Evolutionary conservation across 2,797 vertebrate genomes (phyloP).

Genomic region (Liasis olivaceus): DNA sequence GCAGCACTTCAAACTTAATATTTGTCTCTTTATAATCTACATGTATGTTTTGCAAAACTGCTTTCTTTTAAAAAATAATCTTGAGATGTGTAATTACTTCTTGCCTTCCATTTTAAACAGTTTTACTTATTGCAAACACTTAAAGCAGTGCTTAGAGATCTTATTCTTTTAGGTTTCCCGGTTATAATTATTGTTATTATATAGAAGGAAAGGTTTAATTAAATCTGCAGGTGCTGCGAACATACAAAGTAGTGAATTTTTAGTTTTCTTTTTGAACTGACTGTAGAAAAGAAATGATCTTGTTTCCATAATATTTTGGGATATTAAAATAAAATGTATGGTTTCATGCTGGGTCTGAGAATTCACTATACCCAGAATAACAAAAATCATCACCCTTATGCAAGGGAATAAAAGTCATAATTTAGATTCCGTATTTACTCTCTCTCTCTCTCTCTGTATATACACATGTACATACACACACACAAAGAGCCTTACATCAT

Average conservation of each 20-base stretch:
- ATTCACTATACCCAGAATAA: slow-evolving; percentile 22
- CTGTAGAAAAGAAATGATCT: background rate
- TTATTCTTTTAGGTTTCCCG: slow-evolving; percentile 52
- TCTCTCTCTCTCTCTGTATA: background rate
- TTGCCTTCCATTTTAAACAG: slow-evolving; percentile 49
- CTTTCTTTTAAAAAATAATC: slow-evolving; percentile 39
- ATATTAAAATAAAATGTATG: slow-evolving; percentile 28
- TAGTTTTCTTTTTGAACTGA: background rate
- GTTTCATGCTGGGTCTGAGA: slow-evolving; percentile 31
- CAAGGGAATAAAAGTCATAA: background rate
- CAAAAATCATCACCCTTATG: slow-evolving; percentile 21
- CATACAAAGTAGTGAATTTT: slow-evolving; percentile 40
- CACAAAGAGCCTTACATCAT: background rate
- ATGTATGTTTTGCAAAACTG: slow-evolving; percentile 39
- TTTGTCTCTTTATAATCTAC: slow-evolving; percentile 47
- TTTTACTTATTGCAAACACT: slow-evolving; percentile 50
- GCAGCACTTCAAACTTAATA: slow-evolving; percentile 27
- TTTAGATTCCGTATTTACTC: slow-evolving; percentile 13
- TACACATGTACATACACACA: background rate
- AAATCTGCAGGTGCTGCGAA: slow-evolving; percentile 45
- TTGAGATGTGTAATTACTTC: slow-evolving; percentile 29
- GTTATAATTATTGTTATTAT: slow-evolving; percentile 54
- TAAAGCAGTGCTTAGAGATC: slow-evolving; percentile 44
- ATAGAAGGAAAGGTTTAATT: slow-evolving; percentile 51
- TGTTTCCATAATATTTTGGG: slow-evolving; percentile 33